Base-by-base conservation (phyloP, 1,140 invertebrate genomes). In the Parapsyche elsis region DNA sequence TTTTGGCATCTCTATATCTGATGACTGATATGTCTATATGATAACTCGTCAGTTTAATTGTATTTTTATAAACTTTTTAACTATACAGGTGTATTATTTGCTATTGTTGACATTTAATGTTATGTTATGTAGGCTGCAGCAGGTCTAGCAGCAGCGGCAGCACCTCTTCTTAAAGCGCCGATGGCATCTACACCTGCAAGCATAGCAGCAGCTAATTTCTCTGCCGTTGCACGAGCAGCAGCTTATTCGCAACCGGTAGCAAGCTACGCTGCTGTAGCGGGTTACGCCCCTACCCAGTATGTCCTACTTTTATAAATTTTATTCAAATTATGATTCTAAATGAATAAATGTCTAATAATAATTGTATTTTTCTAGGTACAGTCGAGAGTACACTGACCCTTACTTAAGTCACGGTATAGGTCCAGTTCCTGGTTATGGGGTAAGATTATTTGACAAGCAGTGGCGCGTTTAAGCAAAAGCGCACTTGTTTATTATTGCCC, bases 321-420 rank as follows among this genome's bases (percentile, higher is more conserved):
- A 61, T 61, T 16, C 7, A 9, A 5, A 21, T 61, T 61, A 61
- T 23, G 1, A 67, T 53, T 30, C 7, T 46, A 2, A 10, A 30
- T 7, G 5, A 71, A n/a, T n/a, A 45, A 49, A 16, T 16, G 57
- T 77, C 23, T 21, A 44, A 30, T 23, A 70, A 71, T 26, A 78
- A 71, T 30, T 38, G 14, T 71, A 16, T 67, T 12, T 84, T 91
- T 90, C 79, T 88, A 96, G 95, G 84, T 97, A 97, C 87, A 95
- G 95, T 79, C 92, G 96, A 87, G 96, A 98, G 86, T 97, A 96
- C 87, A 93, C 95, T 85, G 97, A 98, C 89, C 96, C 96, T 78
- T 98, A 98, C 90, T 90, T 98, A 85, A 96, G 96, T 86, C 97
- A 98, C 89, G 94, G 96, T 84, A 98, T 99, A 88, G 97, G 97